These are phyloP conservation scores for Oppia nitens DNA, from an alignment of 1,140 invertebrate genomes.

Conservation along the genomic window DNA sequence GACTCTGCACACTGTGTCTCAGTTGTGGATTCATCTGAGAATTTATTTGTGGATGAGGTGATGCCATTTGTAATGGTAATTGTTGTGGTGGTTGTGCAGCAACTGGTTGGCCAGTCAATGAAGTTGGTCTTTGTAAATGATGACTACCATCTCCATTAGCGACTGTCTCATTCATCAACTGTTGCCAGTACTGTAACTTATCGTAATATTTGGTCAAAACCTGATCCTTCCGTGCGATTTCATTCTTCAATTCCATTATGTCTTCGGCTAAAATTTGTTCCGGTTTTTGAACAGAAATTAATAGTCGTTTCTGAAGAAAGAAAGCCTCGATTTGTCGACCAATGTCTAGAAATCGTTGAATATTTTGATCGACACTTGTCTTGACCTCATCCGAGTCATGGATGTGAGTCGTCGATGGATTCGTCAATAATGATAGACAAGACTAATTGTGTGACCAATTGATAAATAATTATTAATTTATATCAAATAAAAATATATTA, in stretches of 20 bases:
- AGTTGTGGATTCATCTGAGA: not conserved
- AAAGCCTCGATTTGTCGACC: conserved; percentile 83
- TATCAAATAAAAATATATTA: no score
- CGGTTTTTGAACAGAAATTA: conserved; percentile 73
- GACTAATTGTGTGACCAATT: conserved; percentile 44
- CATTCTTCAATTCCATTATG: conserved; percentile 60
- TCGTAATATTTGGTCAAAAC: conserved; percentile 73
- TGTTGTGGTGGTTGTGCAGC: conserved; percentile 22
- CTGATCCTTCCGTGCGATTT: conserved; percentile 68
- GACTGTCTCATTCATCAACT: conserved; percentile 36
- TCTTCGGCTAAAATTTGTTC: conserved; percentile 82
- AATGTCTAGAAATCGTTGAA: conserved; percentile 65
- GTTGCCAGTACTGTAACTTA: conserved; percentile 74
- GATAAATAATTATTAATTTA: no score
- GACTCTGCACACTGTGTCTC: not conserved
- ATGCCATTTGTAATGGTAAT: conserved; percentile 4
- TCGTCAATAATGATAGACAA: conserved; percentile 63
- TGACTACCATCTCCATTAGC: not conserved
- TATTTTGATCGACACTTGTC: conserved; percentile 54
- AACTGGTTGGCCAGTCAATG: conserved; percentile 33
- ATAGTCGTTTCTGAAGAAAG: conserved; percentile 76
- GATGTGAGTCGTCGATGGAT: conserved; percentile 50
- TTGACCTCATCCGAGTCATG: conserved; percentile 34
- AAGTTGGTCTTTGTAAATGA: conserved; percentile 23
- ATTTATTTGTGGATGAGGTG: conserved; percentile 7